Evolutionary conservation across 2,113 vertebrate genomes (phyloP).

Genomic region (Desmodus rotundus): DNA sequence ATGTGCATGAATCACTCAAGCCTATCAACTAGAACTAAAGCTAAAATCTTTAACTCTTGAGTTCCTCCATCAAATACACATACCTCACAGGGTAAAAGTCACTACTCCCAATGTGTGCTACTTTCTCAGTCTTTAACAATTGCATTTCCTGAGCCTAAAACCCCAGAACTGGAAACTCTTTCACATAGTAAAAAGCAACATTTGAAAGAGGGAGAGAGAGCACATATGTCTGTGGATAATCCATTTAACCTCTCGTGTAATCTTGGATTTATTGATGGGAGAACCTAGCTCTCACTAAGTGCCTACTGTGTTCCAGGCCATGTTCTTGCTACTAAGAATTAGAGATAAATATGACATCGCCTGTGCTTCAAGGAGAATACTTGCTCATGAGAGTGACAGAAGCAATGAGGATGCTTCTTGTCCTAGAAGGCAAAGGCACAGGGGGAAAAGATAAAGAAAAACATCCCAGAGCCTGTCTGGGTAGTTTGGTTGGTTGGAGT

Average conservation of each 20-base stretch:
- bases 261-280: neutral
- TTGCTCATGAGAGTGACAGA: neutral
- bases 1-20: too few species aligned
- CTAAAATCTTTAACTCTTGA: too few species aligned
- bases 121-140: neutral
- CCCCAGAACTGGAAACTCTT: neutral
- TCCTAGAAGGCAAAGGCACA: neutral
- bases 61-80: too few species aligned
- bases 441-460: neutral
- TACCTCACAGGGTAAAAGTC: neutral
- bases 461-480: neutral
- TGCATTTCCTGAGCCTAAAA: neutral
- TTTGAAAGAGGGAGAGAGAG: neutral
- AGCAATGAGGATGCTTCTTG: too few species aligned
- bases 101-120: neutral
- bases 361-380: neutral
- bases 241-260: neutral
- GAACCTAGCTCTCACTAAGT: neutral
- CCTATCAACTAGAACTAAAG: too few species aligned
- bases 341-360: neutral
- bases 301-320: neutral
- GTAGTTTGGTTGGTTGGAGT: too few species aligned
- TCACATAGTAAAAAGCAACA: neutral
- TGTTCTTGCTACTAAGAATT: neutral
- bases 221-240: neutral